phyloP scores from a whole-genome alignment of 2,888 invertebrate genomes.

The Chouioia cunea region DNA sequence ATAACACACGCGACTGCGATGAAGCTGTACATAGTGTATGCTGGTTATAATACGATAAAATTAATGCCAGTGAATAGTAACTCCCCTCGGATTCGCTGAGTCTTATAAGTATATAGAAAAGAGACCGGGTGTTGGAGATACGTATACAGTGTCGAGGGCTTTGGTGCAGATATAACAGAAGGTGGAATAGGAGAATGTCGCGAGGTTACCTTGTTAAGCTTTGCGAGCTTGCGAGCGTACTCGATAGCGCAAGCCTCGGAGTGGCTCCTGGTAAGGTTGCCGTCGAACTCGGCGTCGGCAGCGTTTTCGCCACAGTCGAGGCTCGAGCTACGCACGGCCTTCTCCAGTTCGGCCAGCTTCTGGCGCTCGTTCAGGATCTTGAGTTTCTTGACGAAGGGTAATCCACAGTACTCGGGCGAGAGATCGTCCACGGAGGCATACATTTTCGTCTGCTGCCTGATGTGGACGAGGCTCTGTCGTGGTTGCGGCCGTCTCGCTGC shows the following conservation, averaged over 20 bases:
- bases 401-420: conserved; percentile 87
- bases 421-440: conserved; percentile 89
- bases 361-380: conserved; percentile 91
- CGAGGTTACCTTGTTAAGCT: conserved; percentile 61
- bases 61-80: too few relatives aligned
- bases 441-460: conserved; percentile 71
- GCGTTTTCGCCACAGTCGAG: conserved; percentile 80
- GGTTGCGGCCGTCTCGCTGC: conserved; percentile 46
- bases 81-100: too few relatives aligned
- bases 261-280: conserved; percentile 79
- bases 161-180: neutral
- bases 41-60: too few relatives aligned
- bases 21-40: too few relatives aligned
- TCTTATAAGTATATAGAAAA: too few relatives aligned
- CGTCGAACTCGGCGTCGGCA: conserved; percentile 71
- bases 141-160: too few relatives aligned
- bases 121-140: too few relatives aligned
- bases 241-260: conserved; percentile 87
- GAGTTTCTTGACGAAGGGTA: conserved; percentile 89
- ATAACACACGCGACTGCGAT: too few relatives aligned
- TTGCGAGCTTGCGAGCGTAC: conserved; percentile 65
- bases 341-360: conserved; percentile 85
- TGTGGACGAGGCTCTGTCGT: conserved; percentile 59
- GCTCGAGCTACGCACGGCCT: conserved; percentile 84
- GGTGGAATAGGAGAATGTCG: neutral